Evolutionary conservation across 2,888 invertebrate species (phyloP).

Genomic region (Rugalucina vietnamica): DNA sequence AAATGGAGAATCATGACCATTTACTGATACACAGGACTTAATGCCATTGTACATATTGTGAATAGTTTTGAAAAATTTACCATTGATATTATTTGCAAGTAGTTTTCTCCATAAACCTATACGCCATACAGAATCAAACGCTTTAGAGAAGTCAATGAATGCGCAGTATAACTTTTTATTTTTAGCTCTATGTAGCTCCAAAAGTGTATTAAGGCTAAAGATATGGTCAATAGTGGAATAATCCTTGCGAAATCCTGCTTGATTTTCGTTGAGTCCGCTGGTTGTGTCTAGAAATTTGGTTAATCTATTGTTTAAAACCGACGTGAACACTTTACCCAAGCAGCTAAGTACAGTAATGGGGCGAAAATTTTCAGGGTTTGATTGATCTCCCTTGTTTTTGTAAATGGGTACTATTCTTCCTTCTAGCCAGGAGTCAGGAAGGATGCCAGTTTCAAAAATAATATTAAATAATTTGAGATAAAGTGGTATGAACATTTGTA

Average conservation of each 20-base stretch:
- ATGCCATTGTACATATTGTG: slow-evolving; percentile 38
- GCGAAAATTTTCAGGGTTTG: slow-evolving; percentile 26
- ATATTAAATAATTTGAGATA: slow-evolving; percentile 12
- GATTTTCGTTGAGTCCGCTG: slow-evolving; percentile 26
- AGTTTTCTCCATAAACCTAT: slow-evolving; percentile 33
- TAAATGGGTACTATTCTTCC: slow-evolving; percentile 33
- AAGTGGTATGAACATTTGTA: neutral
- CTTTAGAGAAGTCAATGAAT: slow-evolving; percentile 27
- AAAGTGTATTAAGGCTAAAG: slow-evolving; percentile 23
- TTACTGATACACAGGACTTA: slow-evolving; percentile 22
- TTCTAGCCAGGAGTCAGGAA: slow-evolving; percentile 22
- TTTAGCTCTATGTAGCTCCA: slow-evolving; percentile 18
- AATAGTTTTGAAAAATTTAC: slow-evolving; percentile 36
- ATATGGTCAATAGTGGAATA: slow-evolving; percentile 38
- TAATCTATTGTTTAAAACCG: slow-evolving; percentile 36
- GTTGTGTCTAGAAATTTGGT: slow-evolving; percentile 18
- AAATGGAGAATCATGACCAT: neutral
- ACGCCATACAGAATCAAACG: slow-evolving; percentile 38
- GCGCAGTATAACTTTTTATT: slow-evolving; percentile 31
- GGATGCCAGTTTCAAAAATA: slow-evolving; percentile 20
- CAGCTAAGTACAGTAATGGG: slow-evolving; percentile 42
- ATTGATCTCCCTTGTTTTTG: slow-evolving; percentile 32
- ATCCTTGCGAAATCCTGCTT: slow-evolving; percentile 35
- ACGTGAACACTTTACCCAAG: slow-evolving; percentile 43
- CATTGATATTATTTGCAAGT: slow-evolving; percentile 16